Evolutionary conservation across 2,888 invertebrate genomes (phyloP).

Genomic region (Cheilosia vulpina): DNA sequence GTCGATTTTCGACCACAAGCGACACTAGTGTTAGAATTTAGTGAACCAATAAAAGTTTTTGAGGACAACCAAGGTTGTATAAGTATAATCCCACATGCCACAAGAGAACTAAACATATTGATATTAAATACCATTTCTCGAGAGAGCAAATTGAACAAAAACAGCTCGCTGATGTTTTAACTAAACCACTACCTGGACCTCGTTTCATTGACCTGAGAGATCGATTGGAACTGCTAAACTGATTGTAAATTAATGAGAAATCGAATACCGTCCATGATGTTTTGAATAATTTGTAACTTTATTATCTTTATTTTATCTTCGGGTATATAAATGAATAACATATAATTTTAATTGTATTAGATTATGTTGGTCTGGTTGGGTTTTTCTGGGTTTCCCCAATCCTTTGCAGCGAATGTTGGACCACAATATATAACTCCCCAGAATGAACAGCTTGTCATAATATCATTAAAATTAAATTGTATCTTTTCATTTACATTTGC

Average conservation of each 20-base stretch:
- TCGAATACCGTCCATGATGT: neutral
- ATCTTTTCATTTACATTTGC: too few relatives aligned
- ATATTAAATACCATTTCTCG: conserved; percentile 47
- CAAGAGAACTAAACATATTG: conserved; percentile 57
- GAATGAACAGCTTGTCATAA: too few relatives aligned
- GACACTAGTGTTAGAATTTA: too few relatives aligned
- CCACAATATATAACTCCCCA: too few relatives aligned
- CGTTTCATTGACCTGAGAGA: conserved; percentile 10
- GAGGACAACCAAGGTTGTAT: conserved; percentile 33
- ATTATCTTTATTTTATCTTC: too few relatives aligned
- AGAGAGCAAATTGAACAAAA: conserved; percentile 44
- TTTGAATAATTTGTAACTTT: too few relatives aligned
- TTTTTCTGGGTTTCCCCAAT: too few relatives aligned
- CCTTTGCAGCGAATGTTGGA: too few relatives aligned
- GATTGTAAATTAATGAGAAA: conserved; percentile 2
- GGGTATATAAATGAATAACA: too few relatives aligned
- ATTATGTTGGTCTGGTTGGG: too few relatives aligned
- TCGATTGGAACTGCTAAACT: conserved; percentile 10
- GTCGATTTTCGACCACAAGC: too few relatives aligned
- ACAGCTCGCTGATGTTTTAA: conserved; percentile 45
- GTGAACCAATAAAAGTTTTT: conserved; percentile 20
- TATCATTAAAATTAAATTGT: too few relatives aligned
- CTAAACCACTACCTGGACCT: conserved; percentile 27
- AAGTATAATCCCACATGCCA: conserved; percentile 25
- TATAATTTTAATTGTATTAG: neutral